A percentile compares a stretch with the other conserved stretches of the same genome.
Conservation (phyloP, 2,888 invertebrate genomes). For the Amphimallon solstitiale region DNA sequence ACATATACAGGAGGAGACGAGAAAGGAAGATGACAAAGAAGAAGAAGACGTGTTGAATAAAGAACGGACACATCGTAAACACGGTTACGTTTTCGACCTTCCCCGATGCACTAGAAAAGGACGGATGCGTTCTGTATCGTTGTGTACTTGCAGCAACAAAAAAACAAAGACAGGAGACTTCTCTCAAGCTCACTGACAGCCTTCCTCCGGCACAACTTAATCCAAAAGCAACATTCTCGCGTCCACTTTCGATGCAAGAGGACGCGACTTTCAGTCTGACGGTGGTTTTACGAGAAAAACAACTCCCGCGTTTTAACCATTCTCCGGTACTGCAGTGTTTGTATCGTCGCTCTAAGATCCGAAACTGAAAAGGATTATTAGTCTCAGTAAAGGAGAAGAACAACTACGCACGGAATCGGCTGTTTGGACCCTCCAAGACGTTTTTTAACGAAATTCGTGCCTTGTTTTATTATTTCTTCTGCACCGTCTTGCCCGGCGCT, state of each 20-base stretch:
- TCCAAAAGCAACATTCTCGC: conserved; percentile 56
- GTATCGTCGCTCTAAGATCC: no score
- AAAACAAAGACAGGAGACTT: conserved; percentile 40
- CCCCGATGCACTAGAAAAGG: conserved; percentile 30
- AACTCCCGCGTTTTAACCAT: no score
- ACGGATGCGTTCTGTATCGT: conserved; percentile 15
- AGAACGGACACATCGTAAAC: conserved; percentile 52
- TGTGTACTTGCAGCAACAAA: conserved; percentile 32
- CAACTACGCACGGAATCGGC: neutral
- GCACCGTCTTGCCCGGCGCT: conserved; percentile 3
- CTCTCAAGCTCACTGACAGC: conserved; percentile 54
- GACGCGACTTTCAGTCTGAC: conserved; percentile 43
- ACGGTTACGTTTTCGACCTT: conserved; percentile 44
- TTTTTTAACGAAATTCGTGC: conserved; percentile 4
- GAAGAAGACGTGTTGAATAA: conserved; percentile 50
- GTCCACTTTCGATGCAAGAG: conserved; percentile 49
- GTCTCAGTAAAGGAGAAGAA: neutral
- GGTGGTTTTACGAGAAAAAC: neutral
- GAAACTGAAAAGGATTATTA: no score
- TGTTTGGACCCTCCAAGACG: conserved; percentile 32
- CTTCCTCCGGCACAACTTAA: conserved; percentile 62
- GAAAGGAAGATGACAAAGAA: conserved; percentile 46
- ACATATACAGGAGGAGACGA: conserved; percentile 41
- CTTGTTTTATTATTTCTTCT: conserved; percentile 20
- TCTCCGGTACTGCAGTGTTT: no score